A percentile compares a stretch with the other conserved stretches of the same genome.
Conservation (phyloP, 2,797 vertebrate species). For the Aphelocoma californica region DNA sequence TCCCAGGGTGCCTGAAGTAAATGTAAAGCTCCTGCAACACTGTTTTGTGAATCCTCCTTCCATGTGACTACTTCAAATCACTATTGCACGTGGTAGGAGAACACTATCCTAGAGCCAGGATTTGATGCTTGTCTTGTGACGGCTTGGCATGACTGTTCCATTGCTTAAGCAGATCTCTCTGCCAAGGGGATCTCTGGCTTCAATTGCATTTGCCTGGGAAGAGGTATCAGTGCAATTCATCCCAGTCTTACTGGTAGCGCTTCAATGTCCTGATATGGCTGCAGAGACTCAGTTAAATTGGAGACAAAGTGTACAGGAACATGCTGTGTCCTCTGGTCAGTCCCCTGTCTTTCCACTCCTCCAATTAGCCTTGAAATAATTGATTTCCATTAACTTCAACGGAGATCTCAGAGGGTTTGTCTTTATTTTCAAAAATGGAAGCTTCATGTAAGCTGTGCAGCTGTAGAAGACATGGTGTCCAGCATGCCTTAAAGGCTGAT, state of each 20-base stretch:
- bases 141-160: not conserved
- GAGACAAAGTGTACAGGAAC: not conserved
- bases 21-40: not conserved
- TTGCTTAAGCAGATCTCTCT: not conserved
- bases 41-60: not conserved
- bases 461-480: not conserved
- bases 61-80: not conserved
- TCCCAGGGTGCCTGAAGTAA: not conserved
- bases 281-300: not conserved
- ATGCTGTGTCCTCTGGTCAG: not conserved
- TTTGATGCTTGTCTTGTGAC: slow-evolving; percentile 33
- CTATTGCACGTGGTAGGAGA: not conserved
- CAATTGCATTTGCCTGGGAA: not conserved
- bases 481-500: not conserved
- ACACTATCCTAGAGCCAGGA: not conserved
- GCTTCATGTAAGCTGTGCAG: not conserved
- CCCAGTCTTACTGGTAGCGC: not conserved
- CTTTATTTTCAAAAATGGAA: not conserved
- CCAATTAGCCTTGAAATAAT: not conserved
- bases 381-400: not conserved
- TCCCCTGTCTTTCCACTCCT: not conserved
- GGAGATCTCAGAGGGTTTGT: not conserved
- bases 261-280: not conserved
- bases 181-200: slow-evolving; percentile 42
- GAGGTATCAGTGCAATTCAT: not conserved